These are phyloP conservation scores for Ibycter americanus DNA, from an alignment of 2,797 vertebrate genomes.

Conservation along the genomic window DNA sequence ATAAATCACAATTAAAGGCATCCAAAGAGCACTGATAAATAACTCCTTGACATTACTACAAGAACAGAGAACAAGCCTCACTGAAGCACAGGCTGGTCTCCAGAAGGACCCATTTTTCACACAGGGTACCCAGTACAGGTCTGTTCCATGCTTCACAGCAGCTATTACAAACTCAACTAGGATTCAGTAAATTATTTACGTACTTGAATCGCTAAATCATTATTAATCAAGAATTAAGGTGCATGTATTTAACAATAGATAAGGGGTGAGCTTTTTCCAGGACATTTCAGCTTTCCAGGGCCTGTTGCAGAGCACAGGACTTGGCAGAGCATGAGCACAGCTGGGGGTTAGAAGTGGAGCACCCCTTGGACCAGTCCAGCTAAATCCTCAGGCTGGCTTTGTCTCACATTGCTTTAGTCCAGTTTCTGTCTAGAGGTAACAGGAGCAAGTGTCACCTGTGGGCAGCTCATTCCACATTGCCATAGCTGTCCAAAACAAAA, in stretches of 20 bases:
- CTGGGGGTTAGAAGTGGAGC: not conserved
- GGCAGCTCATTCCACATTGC: not conserved
- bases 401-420: not conserved
- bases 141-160: not conserved
- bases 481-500: not conserved
- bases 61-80: not conserved
- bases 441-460: accelerated
- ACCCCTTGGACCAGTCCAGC: not conserved
- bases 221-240: not conserved
- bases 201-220: not conserved
- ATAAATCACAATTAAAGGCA: not conserved
- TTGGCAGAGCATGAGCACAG: accelerated
- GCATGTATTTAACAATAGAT: not conserved
- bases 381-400: not conserved
- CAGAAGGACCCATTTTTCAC: not conserved
- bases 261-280: not conserved
- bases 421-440: not conserved
- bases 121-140: accelerated
- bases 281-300: not conserved
- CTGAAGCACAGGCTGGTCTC: no score
- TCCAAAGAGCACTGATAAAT: not conserved
- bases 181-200: not conserved
- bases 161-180: not conserved
- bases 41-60: not conserved
- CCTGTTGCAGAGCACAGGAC: not conserved